phyloP scores from a whole-genome alignment of 2,797 vertebrate genomes.

The Onychomys arenicola region DNA sequence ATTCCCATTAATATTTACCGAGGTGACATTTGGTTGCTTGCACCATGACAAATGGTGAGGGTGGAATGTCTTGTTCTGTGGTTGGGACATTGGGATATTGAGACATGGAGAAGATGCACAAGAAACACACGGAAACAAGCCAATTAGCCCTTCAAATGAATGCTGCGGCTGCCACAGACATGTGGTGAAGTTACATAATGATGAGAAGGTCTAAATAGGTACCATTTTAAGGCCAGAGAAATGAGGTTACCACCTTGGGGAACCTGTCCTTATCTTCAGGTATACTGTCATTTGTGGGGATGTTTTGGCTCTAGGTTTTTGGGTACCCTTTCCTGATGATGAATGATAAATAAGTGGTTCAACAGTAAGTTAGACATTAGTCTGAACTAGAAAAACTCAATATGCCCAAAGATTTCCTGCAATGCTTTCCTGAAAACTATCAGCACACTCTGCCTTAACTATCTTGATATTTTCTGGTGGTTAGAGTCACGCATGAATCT shows the following conservation, averaged over 20 bases:
- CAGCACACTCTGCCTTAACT: neutral
- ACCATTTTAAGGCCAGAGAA: constrained; percentile 44
- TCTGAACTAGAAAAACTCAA: constrained; percentile 13
- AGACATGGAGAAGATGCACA: constrained; percentile 60
- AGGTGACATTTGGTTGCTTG: constrained; percentile 76
- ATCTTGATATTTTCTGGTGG: neutral
- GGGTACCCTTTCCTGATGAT: neutral
- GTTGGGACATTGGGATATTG: constrained; percentile 65
- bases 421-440: neutral
- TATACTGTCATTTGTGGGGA: neutral
- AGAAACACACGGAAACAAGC: constrained; percentile 76
- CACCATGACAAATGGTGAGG: constrained; percentile 73
- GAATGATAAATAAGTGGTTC: neutral
- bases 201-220: constrained; percentile 74
- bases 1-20: constrained; percentile 72
- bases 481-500: neutral
- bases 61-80: constrained; percentile 75
- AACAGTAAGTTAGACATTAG: neutral
- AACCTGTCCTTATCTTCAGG: constrained; percentile 47
- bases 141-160: constrained; percentile 70
- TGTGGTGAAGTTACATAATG: constrained; percentile 79
- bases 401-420: neutral
- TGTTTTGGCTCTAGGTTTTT: neutral
- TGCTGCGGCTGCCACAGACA: constrained; percentile 58
- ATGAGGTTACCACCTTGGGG: constrained; percentile 30